Conservation (phyloP, 2,888 invertebrate genomes). For the Gymnocheta viridis region DNA sequence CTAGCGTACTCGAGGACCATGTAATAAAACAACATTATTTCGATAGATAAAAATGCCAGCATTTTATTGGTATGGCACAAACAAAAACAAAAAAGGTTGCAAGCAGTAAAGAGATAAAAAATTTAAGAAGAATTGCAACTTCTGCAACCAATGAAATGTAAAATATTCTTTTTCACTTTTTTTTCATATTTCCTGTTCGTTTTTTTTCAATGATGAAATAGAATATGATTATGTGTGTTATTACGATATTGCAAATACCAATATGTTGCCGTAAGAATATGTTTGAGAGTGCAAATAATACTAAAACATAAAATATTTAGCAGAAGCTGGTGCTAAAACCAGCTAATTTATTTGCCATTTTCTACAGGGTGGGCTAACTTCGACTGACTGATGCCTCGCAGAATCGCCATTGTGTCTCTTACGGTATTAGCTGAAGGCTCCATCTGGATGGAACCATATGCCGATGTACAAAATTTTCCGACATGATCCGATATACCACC, state of each 20-base stretch:
- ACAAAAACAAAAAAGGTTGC: constrained; percentile 19
- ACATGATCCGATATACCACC: too few relatives aligned
- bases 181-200: background rate
- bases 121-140: constrained; percentile 4
- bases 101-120: constrained; percentile 18
- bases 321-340: background rate
- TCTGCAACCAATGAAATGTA: constrained; percentile 56
- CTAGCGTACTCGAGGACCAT: constrained; percentile 29
- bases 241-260: constrained; percentile 32
- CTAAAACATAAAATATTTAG: background rate
- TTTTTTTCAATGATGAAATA: constrained; percentile 18
- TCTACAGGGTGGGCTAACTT: too few relatives aligned
- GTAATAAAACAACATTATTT: constrained; percentile 51
- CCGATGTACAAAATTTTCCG: too few relatives aligned
- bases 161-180: constrained; percentile 47
- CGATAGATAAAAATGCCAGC: constrained; percentile 4
- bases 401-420: too few relatives aligned
- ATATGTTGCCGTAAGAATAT: background rate
- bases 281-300: background rate
- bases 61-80: constrained; percentile 43
- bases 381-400: too few relatives aligned
- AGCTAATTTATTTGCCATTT: constrained; percentile 24
- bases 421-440: too few relatives aligned
- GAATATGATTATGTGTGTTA: constrained; percentile 42
- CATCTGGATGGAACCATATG: too few relatives aligned